Evolutionary conservation across 2,113 vertebrate species (phyloP), one percentile per base, ranked within the genome.

Genomic region (Chloroceryle aenea): DNA sequence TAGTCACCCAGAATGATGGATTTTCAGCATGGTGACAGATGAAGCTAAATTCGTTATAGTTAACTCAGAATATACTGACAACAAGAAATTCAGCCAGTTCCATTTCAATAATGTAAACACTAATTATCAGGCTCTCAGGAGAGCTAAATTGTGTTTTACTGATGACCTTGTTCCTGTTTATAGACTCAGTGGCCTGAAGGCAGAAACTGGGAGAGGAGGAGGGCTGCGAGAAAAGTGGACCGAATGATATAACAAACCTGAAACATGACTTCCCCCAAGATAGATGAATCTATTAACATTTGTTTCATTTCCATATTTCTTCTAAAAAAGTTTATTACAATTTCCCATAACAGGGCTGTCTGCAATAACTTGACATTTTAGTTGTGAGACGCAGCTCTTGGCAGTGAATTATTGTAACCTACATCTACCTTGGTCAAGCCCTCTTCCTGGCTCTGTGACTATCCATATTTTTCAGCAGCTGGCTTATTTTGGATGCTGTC

Each of bases 211-310:
- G 38, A 86, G 55, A 80, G 42, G 8, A 93, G 53, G 29, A 93
- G 61, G 48, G 53, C 62, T 92, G 29, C 0, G 0, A 61, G 77
- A 67, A 95, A 89, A 36, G 71, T 91, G 72, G 84, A 84, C 2
- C 0, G 26, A 64, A 78, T 66, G 64, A 84, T 64, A 52, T 5
- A 75, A 16, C 36, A 86, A 85, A 72, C 30, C 20, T 68, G 52
- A 90, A 80, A n/a, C 48, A 72, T 0, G 0, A 42, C 20, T 83
- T 86, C 42, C 82, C 91, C 32, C 47, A 50, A 89, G 95, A 36
- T 58, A 87, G 42, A 59, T 93, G 78, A 96, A 89, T 95, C 74
- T 87, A 95, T 97, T 95, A 96, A 94, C 91, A 96, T 96, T 97
- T 95, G 22, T 66, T 94, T 96, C 6, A 91, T 96, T 93, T 96